Evolutionary conservation across 2,888 invertebrate species (phyloP), one percentile per base, ranked within the genome.

Genomic region (Spicauda simplicius): DNA sequence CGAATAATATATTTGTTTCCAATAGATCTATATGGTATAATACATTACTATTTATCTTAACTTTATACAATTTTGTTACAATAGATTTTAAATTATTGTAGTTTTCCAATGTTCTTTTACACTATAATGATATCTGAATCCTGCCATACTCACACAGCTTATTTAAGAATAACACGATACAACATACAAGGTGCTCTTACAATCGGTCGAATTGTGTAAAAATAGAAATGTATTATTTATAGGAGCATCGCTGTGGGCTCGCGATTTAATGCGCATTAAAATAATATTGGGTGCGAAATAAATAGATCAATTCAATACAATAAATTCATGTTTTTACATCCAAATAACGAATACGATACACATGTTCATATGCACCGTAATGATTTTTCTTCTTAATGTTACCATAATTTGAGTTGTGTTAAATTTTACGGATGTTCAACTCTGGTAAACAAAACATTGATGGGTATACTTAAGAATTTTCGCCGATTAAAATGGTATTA

Each of bases 1-100:
- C 69, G 65, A 69, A 73, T 74, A 74, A 69, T 74, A 74, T 76
- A 76, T 76, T 76, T 76, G 69, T 73, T 74, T 72, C 70, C 70
- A 73, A 74, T 71, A 72, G 69, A 72, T 58, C 53, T 65, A 41
- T 59, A 52, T 16, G 57, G 70, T 76, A 73, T 76, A 52, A 72
- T 73, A 75, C 72, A 76, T 72, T 64, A 64, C 58, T 52, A 69
- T 65, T 72, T 73, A 72, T 69, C 50, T 72, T 69, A 70, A 69
- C 68, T 75, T 75, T 75, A 74, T 75, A 75, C 76, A 75, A 64
- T 71, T 70, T 58, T 50, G 37, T 53, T 53, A 64, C 19, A 64
- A 56, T 57, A 57, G 30, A 56, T 57, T 64, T n/a, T 20, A 52
- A 50, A 19, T 16, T 41, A 37, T 7, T 58, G 41, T 37, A 50